Conservation (phyloP, 2,113 vertebrate genomes). For the Eulemur macaco region DNA sequence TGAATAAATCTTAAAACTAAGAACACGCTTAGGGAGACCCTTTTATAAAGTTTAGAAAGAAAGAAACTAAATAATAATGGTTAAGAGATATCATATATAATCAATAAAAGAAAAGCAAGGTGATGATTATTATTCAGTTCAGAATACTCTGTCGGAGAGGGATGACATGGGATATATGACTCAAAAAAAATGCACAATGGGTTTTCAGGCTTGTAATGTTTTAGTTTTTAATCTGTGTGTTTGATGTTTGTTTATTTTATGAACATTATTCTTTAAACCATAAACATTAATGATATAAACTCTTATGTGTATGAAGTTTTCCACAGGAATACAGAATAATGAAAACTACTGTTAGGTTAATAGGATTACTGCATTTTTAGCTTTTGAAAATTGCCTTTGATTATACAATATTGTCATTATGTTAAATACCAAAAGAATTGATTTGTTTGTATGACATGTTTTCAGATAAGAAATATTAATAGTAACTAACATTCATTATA, state of each 20-base stretch:
- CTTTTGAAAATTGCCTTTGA: constrained; percentile 37
- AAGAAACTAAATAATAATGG: not conserved
- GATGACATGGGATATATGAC: not conserved
- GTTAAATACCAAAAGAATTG: not conserved
- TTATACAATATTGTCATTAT: not conserved
- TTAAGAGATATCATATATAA: not conserved
- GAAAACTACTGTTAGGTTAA: not conserved
- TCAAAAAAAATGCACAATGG: not conserved
- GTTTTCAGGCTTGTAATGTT: not conserved
- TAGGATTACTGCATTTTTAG: constrained; percentile 32
- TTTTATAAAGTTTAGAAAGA: not conserved
- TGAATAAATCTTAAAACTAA: not conserved
- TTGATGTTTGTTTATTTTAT: not conserved
- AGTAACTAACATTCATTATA: not conserved
- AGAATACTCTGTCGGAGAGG: not conserved
- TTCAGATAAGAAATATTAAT: constrained; percentile 3
- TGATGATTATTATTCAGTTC: not conserved
- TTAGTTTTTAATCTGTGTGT: not conserved
- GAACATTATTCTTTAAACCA: not conserved
- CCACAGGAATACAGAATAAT: not conserved
- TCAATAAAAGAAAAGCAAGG: not conserved
- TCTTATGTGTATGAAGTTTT: not conserved
- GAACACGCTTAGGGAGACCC: not conserved
- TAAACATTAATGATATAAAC: not conserved
- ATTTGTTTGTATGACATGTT: not conserved